Evolutionary conservation across 2,113 vertebrate genomes (phyloP).

Genomic region (Bubo blakistoni): DNA sequence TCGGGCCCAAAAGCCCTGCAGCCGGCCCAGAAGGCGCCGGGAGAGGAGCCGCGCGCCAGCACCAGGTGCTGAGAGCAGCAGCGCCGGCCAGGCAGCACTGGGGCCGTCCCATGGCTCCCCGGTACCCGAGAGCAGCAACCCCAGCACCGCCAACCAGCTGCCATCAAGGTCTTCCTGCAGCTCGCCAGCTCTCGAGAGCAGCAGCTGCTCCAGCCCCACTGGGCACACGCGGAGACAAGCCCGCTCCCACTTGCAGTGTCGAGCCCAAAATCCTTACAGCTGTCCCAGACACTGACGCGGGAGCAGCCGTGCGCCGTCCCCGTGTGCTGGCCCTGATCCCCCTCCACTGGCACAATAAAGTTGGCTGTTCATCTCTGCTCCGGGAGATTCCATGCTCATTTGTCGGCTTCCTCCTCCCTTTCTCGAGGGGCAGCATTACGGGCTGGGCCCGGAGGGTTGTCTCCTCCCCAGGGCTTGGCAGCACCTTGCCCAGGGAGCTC

Average conservation of each 20-base stretch:
- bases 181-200: neutral
- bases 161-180: neutral
- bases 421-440: neutral
- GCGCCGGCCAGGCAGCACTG: no score
- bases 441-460: neutral
- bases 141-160: neutral
- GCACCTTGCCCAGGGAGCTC: neutral
- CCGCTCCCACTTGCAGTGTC: neutral
- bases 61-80: neutral
- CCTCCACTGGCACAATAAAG: neutral
- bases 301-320: rapidly evolving
- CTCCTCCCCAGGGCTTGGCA: neutral
- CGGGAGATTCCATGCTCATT: neutral
- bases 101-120: neutral
- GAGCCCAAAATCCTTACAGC: no score
- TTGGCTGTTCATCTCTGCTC: no score
- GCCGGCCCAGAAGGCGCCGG: neutral
- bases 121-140: neutral
- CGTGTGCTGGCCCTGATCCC: no score
- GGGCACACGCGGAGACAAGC: neutral
- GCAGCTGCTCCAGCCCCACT: neutral
- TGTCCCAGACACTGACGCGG: rapidly evolving
- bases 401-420: neutral
- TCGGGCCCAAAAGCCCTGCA: neutral
- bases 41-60: neutral